These are phyloP conservation scores for Drosophila atroscutellata DNA, from an alignment of 2,888 invertebrate species.

Conservation along the genomic window DNA sequence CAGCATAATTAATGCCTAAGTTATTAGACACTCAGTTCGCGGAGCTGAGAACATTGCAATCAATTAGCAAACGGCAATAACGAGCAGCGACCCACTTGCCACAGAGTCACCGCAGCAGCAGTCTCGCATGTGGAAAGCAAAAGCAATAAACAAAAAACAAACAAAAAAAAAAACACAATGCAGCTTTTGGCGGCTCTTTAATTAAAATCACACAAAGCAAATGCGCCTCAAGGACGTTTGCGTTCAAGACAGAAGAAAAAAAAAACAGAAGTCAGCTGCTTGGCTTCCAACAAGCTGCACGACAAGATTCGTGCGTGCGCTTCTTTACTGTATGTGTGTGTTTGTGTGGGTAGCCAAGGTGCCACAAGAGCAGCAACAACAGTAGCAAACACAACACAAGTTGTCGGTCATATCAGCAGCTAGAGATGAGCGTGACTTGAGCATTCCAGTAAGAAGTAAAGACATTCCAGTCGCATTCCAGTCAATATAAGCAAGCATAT, in stretches of 20 bases:
- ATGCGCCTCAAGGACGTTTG: constrained; percentile 69
- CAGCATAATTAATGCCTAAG: constrained; percentile 70
- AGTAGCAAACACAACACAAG: constrained; percentile 36
- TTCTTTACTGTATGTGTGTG: constrained; percentile 21
- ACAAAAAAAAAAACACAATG: constrained; percentile 35
- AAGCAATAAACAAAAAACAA: constrained; percentile 4
- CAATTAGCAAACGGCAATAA: constrained; percentile 63
- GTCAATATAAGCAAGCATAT: background rate
- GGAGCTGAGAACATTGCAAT: constrained; percentile 70
- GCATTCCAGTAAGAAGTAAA: constrained; percentile 6
- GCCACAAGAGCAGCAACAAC: constrained; percentile 28
- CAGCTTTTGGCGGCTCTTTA: constrained; percentile 57
- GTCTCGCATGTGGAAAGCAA: constrained; percentile 33
- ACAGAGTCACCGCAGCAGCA: constrained; percentile 20
- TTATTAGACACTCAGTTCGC: constrained; percentile 68
- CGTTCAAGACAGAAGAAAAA: constrained; percentile 49
- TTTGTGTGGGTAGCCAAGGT: constrained; percentile 62
- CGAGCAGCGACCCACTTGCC: constrained; percentile 49
- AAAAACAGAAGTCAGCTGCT: constrained; percentile 34
- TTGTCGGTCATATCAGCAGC: constrained; percentile 22
- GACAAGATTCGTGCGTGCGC: constrained; percentile 54
- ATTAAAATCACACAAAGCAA: constrained; percentile 74
- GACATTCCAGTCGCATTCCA: constrained; percentile 6
- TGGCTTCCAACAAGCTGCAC: constrained; percentile 32
- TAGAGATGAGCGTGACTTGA: constrained; percentile 27